These are phyloP conservation scores for Acanthosepion esculentum DNA, from an alignment of 2,888 invertebrate species.

Conservation along the genomic window DNA sequence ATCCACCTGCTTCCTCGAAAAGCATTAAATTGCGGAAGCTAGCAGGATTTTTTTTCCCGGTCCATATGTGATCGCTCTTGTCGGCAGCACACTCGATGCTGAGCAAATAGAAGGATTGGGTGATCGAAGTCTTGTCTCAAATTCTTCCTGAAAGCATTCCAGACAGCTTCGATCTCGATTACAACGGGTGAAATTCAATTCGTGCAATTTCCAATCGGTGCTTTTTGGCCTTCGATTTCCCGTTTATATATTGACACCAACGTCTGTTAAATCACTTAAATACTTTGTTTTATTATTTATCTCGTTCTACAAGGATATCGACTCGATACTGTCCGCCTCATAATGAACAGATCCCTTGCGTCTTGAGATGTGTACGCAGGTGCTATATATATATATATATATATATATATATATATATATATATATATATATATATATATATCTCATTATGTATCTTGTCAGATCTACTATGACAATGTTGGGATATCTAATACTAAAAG, in stretches of 20 bases:
- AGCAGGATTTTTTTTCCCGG: neutral
- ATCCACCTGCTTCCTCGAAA: neutral
- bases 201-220: neutral
- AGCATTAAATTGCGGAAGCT: neutral
- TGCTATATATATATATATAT: too few species aligned
- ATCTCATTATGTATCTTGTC: too few species aligned
- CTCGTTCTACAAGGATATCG: neutral
- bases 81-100: neutral
- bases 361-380: neutral
- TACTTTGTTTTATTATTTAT: neutral
- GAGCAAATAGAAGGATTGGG: neutral
- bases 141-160: conserved; percentile 17
- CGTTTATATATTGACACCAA: neutral
- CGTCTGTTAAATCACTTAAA: neutral
- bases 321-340: neutral
- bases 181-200: neutral
- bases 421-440: too few species aligned
- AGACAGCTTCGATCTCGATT: neutral
- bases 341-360: neutral
- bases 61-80: too few species aligned
- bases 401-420: too few species aligned
- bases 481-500: too few species aligned
- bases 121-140: neutral
- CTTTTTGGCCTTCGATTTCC: neutral
- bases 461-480: too few species aligned